Evolutionary conservation across 2,888 invertebrate genomes (phyloP).

Genomic region (Drosophila nr. perissopoda): DNA sequence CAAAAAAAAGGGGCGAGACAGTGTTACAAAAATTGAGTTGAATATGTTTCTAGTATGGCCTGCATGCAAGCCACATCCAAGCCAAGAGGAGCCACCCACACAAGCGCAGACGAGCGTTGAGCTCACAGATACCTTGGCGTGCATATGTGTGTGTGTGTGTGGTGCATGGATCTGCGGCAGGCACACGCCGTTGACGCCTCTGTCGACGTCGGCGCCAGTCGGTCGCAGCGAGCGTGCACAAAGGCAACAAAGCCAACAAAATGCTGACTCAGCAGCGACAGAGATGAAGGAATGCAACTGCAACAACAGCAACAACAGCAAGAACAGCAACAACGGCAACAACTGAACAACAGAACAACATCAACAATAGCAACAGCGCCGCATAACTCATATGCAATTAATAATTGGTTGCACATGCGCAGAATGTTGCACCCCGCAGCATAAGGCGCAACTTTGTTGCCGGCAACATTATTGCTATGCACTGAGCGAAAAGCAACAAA

Average conservation of each 20-base stretch:
- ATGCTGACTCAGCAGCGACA: constrained; percentile 69
- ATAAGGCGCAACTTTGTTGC: constrained; percentile 60
- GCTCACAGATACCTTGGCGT: constrained; percentile 21
- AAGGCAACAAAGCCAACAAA: constrained; percentile 60
- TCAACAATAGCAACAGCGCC: constrained; percentile 37
- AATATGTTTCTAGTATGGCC: constrained; percentile 34
- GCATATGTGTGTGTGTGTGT: neutral
- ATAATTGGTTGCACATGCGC: constrained; percentile 81
- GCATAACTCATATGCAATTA: constrained; percentile 82
- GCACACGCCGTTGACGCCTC: constrained; percentile 75
- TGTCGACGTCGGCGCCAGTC: constrained; percentile 62
- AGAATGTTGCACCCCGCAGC: constrained; percentile 64
- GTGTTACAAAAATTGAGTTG: constrained; percentile 42
- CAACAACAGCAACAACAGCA: constrained; percentile 26
- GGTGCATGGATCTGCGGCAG: constrained; percentile 34
- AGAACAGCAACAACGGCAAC: constrained; percentile 24
- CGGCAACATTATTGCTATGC: constrained; percentile 41
- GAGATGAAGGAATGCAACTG: constrained; percentile 50
- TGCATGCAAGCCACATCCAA: constrained; percentile 11
- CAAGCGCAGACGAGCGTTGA: constrained; percentile 23
- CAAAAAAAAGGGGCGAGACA: constrained; percentile 55
- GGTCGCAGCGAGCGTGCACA: constrained; percentile 46
- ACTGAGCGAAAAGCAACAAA: constrained; percentile 29
- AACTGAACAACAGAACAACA: constrained; percentile 15
- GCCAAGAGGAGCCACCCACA: constrained; percentile 56